Conservation (phyloP, 2,888 invertebrate species). For the Rhogogaster chlorosoma region DNA sequence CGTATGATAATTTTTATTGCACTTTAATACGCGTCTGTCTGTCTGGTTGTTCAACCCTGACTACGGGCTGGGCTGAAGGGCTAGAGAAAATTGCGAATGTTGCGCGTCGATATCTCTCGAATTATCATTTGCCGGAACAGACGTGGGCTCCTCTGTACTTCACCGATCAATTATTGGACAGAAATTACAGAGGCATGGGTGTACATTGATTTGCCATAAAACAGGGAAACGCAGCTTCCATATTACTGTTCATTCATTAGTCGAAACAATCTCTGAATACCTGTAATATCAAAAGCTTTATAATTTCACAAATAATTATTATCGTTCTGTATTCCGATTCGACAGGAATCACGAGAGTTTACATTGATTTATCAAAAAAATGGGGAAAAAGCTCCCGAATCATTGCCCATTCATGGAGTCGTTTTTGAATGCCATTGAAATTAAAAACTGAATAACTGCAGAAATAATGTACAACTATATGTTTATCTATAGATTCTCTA, state of each 20-base stretch:
- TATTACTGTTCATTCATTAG: background rate
- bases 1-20: slow-evolving; percentile 20
- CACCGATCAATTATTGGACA: background rate
- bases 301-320: too few species aligned
- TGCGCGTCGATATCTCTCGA: slow-evolving; percentile 20
- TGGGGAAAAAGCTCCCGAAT: background rate
- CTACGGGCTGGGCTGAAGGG: background rate
- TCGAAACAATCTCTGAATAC: background rate
- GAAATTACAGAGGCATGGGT: background rate
- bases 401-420: background rate
- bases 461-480: background rate
- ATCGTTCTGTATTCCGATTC: too few species aligned
- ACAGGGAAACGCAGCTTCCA: background rate
- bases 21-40: background rate
- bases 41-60: background rate
- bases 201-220: background rate
- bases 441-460: background rate
- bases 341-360: too few species aligned
- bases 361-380: too few species aligned
- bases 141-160: background rate
- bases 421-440: background rate
- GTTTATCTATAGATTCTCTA: background rate
- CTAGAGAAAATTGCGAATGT: background rate
- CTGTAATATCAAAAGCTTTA: too few species aligned
- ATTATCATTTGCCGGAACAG: slow-evolving; percentile 34